phyloP scores from a whole-genome alignment of 2,888 invertebrate species.

The Brachylomia viminalis region DNA sequence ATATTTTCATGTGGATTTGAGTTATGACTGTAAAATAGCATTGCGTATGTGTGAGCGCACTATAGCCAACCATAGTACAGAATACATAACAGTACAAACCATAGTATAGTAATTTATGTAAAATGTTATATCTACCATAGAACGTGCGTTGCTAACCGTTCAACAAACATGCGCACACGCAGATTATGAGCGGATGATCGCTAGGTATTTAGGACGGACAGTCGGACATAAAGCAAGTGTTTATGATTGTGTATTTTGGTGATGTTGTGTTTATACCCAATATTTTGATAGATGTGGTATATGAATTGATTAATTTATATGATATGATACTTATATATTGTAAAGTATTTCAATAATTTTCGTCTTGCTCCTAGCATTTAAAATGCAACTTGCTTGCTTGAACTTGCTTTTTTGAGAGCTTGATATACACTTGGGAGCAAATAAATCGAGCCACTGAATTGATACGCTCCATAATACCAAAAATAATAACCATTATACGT shows the following conservation, averaged over 20 bases:
- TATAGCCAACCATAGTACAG: background rate
- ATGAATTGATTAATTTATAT: too few species aligned
- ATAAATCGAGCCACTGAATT: too few species aligned
- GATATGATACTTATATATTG: too few species aligned
- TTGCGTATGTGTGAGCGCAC: background rate
- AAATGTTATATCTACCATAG: conserved; percentile 1
- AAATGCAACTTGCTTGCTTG: too few species aligned
- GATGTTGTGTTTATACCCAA: background rate
- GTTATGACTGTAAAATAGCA: too few species aligned
- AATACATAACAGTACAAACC: too few species aligned
- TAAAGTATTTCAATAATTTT: background rate
- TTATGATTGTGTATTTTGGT: conserved; percentile 21
- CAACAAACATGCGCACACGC: conserved; percentile 51
- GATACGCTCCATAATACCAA: too few species aligned
- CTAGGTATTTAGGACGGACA: conserved; percentile 51
- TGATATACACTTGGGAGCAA: too few species aligned
- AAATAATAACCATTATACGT: too few species aligned
- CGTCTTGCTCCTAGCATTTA: background rate
- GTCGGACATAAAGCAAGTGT: conserved; percentile 24
- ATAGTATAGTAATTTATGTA: conserved; percentile 7
- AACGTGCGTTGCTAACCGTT: conserved; percentile 43
- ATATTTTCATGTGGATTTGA: background rate
- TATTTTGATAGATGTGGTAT: conserved; percentile 12
- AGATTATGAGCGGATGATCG: conserved; percentile 44
- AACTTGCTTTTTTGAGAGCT: background rate